phyloP scores from a whole-genome alignment of 1,140 invertebrate genomes.

The Aplysia californica region DNA sequence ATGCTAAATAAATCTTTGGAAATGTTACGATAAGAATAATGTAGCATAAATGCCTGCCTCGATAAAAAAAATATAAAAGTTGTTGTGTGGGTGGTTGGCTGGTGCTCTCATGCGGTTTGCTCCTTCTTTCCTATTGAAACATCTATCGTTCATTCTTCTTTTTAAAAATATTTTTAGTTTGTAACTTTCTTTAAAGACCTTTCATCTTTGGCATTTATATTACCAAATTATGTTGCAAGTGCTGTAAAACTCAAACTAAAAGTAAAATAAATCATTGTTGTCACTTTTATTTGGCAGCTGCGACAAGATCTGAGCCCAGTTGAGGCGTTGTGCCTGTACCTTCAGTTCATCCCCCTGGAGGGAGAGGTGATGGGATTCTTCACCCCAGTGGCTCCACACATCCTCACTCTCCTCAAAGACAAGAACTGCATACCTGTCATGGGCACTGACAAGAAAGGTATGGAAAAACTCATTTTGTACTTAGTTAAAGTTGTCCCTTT shows the following conservation, averaged over 20 bases:
- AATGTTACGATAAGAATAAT: too few species aligned
- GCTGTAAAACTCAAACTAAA: too few species aligned
- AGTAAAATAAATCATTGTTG: too few species aligned
- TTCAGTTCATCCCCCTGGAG: conserved; percentile 64
- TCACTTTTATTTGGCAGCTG: conserved; percentile 47
- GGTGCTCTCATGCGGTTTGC: not conserved
- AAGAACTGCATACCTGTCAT: conserved; percentile 60
- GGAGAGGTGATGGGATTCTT: conserved; percentile 67
- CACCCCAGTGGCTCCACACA: conserved; percentile 59
- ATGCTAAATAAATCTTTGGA: too few species aligned
- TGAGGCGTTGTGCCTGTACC: conserved; percentile 54
- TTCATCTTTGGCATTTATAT: too few species aligned
- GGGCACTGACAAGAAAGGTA: conserved; percentile 44
- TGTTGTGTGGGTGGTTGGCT: too few species aligned
- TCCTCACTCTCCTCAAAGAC: conserved; percentile 54
- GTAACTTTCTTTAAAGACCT: too few species aligned
- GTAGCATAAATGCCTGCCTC: too few species aligned
- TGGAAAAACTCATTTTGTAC: not conserved
- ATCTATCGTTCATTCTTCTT: not conserved
- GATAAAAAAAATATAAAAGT: too few species aligned
- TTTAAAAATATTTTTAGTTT: not conserved
- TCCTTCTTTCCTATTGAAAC: not conserved
- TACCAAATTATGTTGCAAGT: too few species aligned
- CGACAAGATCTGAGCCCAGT: conserved; percentile 49
- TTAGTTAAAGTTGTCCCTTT: too few species aligned